Evolutionary conservation across 2,797 vertebrate genomes (phyloP).

Genomic region (Pterois miles): DNA sequence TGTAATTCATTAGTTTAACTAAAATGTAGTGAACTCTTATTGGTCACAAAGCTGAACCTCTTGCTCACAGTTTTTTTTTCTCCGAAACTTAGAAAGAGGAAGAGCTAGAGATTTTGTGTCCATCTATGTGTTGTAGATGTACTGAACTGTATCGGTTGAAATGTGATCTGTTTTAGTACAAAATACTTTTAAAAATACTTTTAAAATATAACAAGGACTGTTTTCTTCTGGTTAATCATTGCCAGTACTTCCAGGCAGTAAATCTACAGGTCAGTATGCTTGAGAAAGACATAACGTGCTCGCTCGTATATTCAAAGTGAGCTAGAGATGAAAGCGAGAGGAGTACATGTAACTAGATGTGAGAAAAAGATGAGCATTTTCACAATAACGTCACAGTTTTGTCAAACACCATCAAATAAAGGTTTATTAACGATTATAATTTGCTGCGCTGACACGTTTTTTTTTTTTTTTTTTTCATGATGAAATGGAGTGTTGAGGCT

Average conservation of each 20-base stretch:
- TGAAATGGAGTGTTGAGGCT: slow-evolving; percentile 66
- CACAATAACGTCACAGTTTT: slow-evolving; percentile 62
- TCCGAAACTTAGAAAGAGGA: neutral
- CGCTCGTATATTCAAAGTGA: slow-evolving; percentile 44
- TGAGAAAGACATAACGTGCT: slow-evolving; percentile 10
- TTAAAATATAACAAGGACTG: too few species aligned
- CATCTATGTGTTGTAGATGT: slow-evolving; percentile 3
- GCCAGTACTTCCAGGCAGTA: neutral
- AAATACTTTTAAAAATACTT: too few species aligned
- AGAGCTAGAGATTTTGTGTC: neutral
- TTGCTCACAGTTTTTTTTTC: neutral
- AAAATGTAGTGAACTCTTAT: neutral
- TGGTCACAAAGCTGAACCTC: slow-evolving; percentile 11
- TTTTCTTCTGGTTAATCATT: neutral
- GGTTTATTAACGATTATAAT: slow-evolving; percentile 75
- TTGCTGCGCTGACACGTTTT: slow-evolving; percentile 72
- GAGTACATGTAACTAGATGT: slow-evolving; percentile 17
- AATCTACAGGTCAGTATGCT: slow-evolving; percentile 3
- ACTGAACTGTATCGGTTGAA: neutral
- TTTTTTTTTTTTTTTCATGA: slow-evolving; percentile 47
- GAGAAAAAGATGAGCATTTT: slow-evolving; percentile 56
- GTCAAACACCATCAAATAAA: slow-evolving; percentile 63
- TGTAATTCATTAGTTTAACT: neutral
- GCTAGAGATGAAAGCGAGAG: slow-evolving; percentile 38
- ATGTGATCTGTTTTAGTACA: neutral